Percentiles rank a stretch among this genome's conserved stretches.
Evolutionary conservation across 2,888 invertebrate genomes (phyloP).

Genomic region (Congeria kusceri): DNA sequence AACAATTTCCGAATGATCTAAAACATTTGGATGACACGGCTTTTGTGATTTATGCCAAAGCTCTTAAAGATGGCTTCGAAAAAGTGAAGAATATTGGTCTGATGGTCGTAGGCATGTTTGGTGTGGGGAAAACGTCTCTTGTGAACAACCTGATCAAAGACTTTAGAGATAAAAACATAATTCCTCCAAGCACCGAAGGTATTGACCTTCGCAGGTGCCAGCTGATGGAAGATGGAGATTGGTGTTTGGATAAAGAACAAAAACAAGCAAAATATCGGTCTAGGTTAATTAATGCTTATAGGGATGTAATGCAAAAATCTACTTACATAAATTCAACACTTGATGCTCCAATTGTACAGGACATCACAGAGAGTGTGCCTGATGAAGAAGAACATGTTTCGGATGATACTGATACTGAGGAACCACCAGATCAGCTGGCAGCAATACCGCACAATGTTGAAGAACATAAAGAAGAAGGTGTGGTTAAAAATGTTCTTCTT

Average conservation of each 20-base stretch:
- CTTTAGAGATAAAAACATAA: background rate
- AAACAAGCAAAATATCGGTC: background rate
- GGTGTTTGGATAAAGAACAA: background rate
- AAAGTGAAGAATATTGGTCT: slow-evolving; percentile 28
- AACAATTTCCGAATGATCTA: slow-evolving; percentile 8
- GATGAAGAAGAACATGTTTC: no score
- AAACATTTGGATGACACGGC: slow-evolving; percentile 14
- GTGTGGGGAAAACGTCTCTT: slow-evolving; percentile 54
- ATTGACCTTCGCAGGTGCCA: slow-evolving; percentile 1
- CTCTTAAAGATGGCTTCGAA: slow-evolving; percentile 25
- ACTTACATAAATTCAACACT: no score
- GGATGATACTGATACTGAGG: background rate
- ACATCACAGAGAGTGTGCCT: no score
- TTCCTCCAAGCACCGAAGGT: background rate
- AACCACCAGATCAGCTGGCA: background rate
- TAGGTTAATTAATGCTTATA: no score
- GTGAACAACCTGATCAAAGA: slow-evolving; percentile 30
- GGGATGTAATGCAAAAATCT: no score
- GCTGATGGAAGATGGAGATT: slow-evolving; percentile 1
- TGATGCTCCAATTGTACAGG: no score
- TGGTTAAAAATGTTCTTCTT: background rate
- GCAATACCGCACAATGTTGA: background rate
- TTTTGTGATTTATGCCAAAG: slow-evolving; percentile 23
- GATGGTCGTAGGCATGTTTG: slow-evolving; percentile 56
- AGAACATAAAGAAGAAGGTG: background rate